phyloP scores from a whole-genome alignment of 2,113 vertebrate species.

The Phylloscopus whistleri region DNA sequence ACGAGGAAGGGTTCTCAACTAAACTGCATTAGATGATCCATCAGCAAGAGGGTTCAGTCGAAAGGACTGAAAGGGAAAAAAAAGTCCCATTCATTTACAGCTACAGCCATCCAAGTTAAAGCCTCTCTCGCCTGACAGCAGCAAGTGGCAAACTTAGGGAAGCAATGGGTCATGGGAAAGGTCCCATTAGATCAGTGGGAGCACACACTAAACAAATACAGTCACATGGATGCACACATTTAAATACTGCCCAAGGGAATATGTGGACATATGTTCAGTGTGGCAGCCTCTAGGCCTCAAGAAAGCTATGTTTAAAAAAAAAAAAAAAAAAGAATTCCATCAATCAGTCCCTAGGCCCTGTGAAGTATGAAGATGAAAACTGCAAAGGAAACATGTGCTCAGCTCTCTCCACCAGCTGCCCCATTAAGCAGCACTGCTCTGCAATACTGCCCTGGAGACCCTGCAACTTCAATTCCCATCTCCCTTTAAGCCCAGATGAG shows the following conservation, averaged over 20 bases:
- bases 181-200: slow-evolving; percentile 75
- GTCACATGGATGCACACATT: slow-evolving; percentile 74
- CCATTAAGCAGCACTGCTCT: neutral
- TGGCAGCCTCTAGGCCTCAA: slow-evolving; percentile 56
- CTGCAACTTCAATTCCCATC: slow-evolving; percentile 35
- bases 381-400: slow-evolving; percentile 57
- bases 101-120: slow-evolving; percentile 63
- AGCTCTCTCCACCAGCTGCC: slow-evolving; percentile 58
- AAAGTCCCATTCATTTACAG: slow-evolving; percentile 57
- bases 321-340: slow-evolving; percentile 65
- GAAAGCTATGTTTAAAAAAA: slow-evolving; percentile 51
- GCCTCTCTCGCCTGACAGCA: slow-evolving; percentile 66
- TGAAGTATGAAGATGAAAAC: slow-evolving; percentile 68
- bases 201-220: slow-evolving; percentile 77
- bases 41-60: slow-evolving; percentile 47
- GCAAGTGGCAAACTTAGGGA: slow-evolving; percentile 77
- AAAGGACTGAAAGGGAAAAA: slow-evolving; percentile 19
- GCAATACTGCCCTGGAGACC: slow-evolving; percentile 32
- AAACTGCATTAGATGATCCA: slow-evolving; percentile 57
- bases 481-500: slow-evolving; percentile 1
- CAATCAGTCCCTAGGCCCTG: slow-evolving; percentile 64
- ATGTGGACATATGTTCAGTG: slow-evolving; percentile 73
- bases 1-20: slow-evolving; percentile 39
- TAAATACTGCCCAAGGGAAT: slow-evolving; percentile 73
- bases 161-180: slow-evolving; percentile 79